Conservation (phyloP, 2,888 invertebrate species). For the Epirrita christyi region DNA sequence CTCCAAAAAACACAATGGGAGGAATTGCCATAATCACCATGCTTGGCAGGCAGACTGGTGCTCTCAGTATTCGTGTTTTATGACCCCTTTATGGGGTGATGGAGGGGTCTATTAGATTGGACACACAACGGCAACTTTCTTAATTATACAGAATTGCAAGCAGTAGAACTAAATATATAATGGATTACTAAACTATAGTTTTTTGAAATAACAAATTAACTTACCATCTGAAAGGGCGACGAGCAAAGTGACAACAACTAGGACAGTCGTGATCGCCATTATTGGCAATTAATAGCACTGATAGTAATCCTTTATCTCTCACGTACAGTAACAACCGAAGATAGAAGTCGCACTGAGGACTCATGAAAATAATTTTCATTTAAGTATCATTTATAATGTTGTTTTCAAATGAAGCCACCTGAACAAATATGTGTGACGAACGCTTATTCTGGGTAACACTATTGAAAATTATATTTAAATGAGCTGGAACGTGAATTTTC, state of each 20-base stretch:
- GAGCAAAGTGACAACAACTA: constrained; percentile 47
- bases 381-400: constrained; percentile 63
- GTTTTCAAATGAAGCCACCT: constrained; percentile 55
- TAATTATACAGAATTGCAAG: too few relatives aligned
- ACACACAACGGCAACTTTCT: too few relatives aligned
- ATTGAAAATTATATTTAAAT: constrained; percentile 27
- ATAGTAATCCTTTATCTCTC: constrained; percentile 9
- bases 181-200: too few relatives aligned
- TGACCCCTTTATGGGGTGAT: too few relatives aligned
- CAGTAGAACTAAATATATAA: too few relatives aligned
- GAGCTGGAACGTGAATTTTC: constrained; percentile 13
- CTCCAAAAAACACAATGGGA: too few relatives aligned
- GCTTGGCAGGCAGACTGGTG: too few relatives aligned
- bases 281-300: constrained; percentile 27
- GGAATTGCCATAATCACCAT: too few relatives aligned
- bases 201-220: constrained; percentile 29
- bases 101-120: too few relatives aligned
- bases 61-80: too few relatives aligned
- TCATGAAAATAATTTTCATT: constrained; percentile 51
- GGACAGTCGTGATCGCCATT: constrained; percentile 55
- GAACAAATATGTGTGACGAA: constrained; percentile 67
- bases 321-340: constrained; percentile 22
- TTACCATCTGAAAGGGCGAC: constrained; percentile 54
- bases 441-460: constrained; percentile 16
- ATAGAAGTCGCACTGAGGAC: constrained; percentile 57